These are phyloP conservation scores for Sciurus carolinensis DNA, from an alignment of 2,797 vertebrate genomes.

Conservation along the genomic window DNA sequence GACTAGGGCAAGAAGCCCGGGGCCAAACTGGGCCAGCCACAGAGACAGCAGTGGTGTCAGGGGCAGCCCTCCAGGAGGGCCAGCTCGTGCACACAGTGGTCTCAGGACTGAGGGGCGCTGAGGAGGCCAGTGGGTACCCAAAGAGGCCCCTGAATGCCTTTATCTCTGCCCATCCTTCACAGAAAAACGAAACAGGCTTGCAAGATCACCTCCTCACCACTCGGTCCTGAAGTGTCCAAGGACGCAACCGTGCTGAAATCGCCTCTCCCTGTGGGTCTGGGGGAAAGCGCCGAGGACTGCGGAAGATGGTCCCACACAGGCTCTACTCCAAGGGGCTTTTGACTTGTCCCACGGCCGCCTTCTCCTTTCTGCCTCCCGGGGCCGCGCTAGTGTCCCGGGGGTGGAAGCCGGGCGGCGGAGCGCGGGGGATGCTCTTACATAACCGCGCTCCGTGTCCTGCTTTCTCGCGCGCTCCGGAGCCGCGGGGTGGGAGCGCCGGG, in stretches of 20 bases:
- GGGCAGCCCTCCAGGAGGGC: not conserved
- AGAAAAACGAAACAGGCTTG: not conserved
- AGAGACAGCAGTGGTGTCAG: not conserved
- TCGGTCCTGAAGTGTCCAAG: not conserved
- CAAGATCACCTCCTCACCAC: slow-evolving; percentile 14
- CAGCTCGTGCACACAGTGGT: not conserved
- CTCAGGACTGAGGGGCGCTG: not conserved
- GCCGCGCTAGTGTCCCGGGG: not conserved
- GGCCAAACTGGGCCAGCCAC: not conserved
- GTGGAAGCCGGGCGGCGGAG: slow-evolving; percentile 33
- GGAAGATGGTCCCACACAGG: slow-evolving; percentile 41
- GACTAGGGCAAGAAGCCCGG: not conserved
- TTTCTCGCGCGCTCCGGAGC: slow-evolving; percentile 62
- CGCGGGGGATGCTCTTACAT: slow-evolving; percentile 82
- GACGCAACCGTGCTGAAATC: not conserved
- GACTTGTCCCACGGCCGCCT: not conserved
- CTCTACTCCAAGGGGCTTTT: not conserved
- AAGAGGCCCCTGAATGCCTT: not conserved
- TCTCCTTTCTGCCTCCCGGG: not conserved
- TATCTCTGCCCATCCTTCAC: not conserved
- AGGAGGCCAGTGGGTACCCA: not conserved
- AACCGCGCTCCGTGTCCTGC: slow-evolving; percentile 75
- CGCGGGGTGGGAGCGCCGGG: slow-evolving; percentile 35
- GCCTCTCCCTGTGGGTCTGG: not conserved
- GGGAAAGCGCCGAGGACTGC: not conserved